Percentiles rank a stretch among this genome's conserved stretches.
These are phyloP conservation scores for Sciurus niger DNA, from an alignment of 2,113 vertebrate species.

Conservation along the genomic window DNA sequence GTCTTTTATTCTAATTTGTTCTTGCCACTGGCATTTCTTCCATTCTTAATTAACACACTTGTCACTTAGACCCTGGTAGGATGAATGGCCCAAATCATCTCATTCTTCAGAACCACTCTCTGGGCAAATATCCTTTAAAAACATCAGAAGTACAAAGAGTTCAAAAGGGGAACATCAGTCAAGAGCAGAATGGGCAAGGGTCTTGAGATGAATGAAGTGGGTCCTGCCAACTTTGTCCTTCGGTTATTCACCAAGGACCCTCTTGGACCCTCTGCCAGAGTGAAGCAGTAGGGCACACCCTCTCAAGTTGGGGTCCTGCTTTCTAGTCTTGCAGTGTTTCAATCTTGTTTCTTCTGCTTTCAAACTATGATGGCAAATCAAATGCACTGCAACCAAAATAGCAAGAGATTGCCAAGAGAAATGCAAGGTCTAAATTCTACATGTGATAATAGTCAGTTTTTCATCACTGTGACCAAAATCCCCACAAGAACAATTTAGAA, in stretches of 20 bases:
- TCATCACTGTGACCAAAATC: too few species aligned
- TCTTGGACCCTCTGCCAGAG: rapidly evolving
- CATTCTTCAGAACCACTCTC: slow-evolving; percentile 14
- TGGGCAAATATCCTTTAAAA: neutral
- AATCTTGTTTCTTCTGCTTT: neutral
- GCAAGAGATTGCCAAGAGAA: neutral
- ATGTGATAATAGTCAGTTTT: too few species aligned
- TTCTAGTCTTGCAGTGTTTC: neutral
- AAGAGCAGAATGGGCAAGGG: neutral
- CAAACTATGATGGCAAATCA: neutral
- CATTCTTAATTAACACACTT: slow-evolving; percentile 78
- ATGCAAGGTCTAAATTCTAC: too few species aligned
- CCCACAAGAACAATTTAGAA: too few species aligned
- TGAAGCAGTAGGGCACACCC: neutral
- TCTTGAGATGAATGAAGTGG: neutral
- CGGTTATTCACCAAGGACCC: neutral
- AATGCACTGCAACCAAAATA: neutral
- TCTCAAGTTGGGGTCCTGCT: rapidly evolving
- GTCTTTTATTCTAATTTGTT: slow-evolving; percentile 76
- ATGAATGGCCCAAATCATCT: slow-evolving; percentile 61
- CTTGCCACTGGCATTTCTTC: slow-evolving; percentile 76
- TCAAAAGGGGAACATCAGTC: neutral
- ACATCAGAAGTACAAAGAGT: neutral
- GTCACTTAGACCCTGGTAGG: slow-evolving; percentile 50
- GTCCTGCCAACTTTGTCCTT: neutral